A percentile compares a stretch with the other conserved stretches of the same genome.
phyloP scores from a whole-genome alignment of 2,888 invertebrate genomes.

The Acleris laterana region DNA sequence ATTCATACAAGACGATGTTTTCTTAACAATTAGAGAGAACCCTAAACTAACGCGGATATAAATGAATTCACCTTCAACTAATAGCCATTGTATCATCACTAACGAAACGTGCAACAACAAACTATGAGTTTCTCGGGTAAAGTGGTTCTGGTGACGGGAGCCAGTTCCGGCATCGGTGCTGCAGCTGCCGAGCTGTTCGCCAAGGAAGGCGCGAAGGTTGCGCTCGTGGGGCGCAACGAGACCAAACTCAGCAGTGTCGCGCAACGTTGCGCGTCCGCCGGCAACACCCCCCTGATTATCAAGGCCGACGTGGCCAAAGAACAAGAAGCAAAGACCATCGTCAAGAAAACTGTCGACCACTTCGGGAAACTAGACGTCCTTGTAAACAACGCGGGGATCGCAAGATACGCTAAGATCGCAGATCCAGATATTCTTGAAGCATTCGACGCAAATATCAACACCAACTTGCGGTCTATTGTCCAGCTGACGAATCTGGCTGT shows the following conservation, averaged over 20 bases:
- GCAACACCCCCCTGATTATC: constrained; percentile 44
- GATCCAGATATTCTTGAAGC: constrained; percentile 40
- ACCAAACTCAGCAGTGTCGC: constrained; percentile 50
- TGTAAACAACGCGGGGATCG: constrained; percentile 53
- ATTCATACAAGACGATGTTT: too few relatives aligned
- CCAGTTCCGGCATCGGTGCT: constrained; percentile 65
- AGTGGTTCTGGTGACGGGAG: constrained; percentile 63
- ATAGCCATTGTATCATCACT: too few relatives aligned
- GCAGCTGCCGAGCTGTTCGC: constrained; percentile 50
- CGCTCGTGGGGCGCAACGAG: constrained; percentile 62
- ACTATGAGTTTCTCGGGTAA: constrained; percentile 59
- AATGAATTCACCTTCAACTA: too few relatives aligned
- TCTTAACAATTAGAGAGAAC: too few relatives aligned
- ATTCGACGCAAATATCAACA: constrained; percentile 51
- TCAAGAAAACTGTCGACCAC: constrained; percentile 45
- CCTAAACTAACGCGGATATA: too few relatives aligned
- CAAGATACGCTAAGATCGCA: constrained; percentile 36
- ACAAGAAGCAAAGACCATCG: constrained; percentile 43
- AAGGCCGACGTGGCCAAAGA: constrained; percentile 50
- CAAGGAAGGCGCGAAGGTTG: constrained; percentile 56
- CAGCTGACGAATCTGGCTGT: constrained; percentile 48
- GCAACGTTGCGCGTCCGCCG: constrained; percentile 48
- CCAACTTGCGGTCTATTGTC: constrained; percentile 51
- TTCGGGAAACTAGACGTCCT: constrained; percentile 52
- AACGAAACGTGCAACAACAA: background rate